Conservation (phyloP, 2,888 invertebrate genomes). For the Rhodophaea formosa region DNA sequence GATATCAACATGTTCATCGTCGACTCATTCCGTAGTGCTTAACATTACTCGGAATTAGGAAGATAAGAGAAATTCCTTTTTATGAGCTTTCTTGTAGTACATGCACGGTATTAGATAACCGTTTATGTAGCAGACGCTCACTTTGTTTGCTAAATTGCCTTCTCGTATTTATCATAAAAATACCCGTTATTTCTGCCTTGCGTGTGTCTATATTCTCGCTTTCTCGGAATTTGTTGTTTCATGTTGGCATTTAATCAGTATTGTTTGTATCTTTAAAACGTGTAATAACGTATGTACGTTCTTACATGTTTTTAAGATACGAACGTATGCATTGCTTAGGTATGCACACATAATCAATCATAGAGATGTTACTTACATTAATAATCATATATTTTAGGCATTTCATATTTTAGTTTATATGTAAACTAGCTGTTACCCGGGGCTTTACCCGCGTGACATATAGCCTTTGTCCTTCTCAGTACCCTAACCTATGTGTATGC, state of each 20-base stretch:
- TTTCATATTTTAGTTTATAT: too few species aligned
- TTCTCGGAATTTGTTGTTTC: conserved; percentile 1
- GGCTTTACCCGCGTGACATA: too few species aligned
- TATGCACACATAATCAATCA: too few species aligned
- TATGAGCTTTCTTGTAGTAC: conserved; percentile 13
- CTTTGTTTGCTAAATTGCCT: conserved; percentile 16
- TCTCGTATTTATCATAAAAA: conserved; percentile 16
- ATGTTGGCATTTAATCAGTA: neutral
- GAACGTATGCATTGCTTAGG: too few species aligned
- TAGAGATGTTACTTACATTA: too few species aligned
- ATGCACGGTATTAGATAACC: conserved; percentile 15
- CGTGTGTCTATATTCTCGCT: conserved; percentile 3
- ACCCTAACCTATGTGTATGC: too few species aligned
- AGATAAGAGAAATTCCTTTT: conserved; percentile 14
- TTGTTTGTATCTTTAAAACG: neutral
- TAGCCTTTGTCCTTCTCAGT: too few species aligned
- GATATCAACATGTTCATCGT: neutral
- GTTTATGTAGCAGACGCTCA: conserved; percentile 17
- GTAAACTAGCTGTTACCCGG: too few species aligned
- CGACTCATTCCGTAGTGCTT: conserved; percentile 3
- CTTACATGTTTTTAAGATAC: too few species aligned
- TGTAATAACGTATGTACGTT: too few species aligned
- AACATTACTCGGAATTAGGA: conserved; percentile 14
- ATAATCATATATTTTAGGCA: too few species aligned
- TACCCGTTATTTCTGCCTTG: conserved; percentile 7